Conservation (phyloP, 2,797 vertebrate species). For the Cygnus olor region DNA sequence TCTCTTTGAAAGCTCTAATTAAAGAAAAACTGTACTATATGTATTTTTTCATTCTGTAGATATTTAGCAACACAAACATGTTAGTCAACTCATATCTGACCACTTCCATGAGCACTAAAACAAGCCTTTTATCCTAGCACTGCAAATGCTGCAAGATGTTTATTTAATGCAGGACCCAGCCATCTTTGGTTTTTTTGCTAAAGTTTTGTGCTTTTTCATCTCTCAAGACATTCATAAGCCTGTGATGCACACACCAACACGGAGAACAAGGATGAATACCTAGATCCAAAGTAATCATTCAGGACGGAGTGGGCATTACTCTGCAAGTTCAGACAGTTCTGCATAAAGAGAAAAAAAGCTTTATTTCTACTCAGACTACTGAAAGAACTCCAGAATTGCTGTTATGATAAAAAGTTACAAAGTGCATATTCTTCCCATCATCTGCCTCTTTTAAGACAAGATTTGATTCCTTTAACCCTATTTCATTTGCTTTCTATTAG, state of each 20-base stretch:
- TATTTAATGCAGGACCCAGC: neutral
- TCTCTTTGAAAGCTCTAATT: neutral
- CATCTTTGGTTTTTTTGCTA: neutral
- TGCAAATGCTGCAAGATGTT: neutral
- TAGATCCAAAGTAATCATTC: conserved; percentile 8
- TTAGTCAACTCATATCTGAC: neutral
- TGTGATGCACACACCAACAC: neutral
- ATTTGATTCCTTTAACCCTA: neutral
- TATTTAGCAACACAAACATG: neutral
- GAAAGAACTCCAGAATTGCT: neutral
- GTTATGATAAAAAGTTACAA: neutral
- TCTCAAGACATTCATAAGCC: neutral
- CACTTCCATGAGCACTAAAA: neutral
- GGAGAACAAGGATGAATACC: neutral
- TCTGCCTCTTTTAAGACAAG: neutral
- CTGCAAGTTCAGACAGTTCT: neutral
- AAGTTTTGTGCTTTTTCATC: neutral
- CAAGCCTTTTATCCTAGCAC: neutral
- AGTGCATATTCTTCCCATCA: neutral
- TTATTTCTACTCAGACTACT: neutral
- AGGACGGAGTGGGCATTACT: neutral
- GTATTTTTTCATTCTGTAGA: neutral
- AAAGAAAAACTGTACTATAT: neutral
- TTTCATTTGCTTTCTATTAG: neutral
- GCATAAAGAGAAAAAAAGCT: neutral